Evolutionary conservation across 37 sponge, comb jelly and placozoan genomes (phyloP), one percentile per base, ranked within the genome.

Genomic region (Geodia barretti): DNA sequence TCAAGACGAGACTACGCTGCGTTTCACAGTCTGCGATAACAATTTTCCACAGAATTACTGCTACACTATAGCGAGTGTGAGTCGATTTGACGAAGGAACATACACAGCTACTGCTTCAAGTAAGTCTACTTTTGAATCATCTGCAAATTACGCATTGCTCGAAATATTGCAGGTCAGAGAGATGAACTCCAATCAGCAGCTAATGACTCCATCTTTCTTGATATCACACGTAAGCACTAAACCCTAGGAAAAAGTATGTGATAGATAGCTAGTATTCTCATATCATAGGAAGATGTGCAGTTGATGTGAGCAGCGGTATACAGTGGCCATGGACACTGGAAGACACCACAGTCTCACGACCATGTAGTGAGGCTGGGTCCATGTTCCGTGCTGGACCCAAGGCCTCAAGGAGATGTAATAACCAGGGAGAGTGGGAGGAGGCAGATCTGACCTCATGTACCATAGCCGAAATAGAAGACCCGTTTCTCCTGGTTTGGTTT

Each of bases 401-500:
- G 34, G 72, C 40, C 41, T 35, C 72, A 38, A 31, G 72, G 26
- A 3, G n/a, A 1, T 72, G 72, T 41, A 8, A 7, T 4, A 41
- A 8, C 2, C 24, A 40, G 24, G 72, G 72, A 72, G 26, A 38
- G 1, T 72, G 72, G 72, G 72, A 23, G 1, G 72, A 72, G 72
- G 42, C 42, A 37, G 72, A 72, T 23, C 40, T 72, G 11, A 72
- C 42, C 4, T 35, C 40, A 19, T 72, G 72, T 40, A 41, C 72
- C 42, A 19, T 72, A 41, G 14, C 54, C 7, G 54, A 47, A 14
- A 47, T 47, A 7, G 61, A 47, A 30, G 60, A 7, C 30, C 60
- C 76, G 30, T 75, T 75, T 23, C 33, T 35, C 21, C 76, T 75
- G 43, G 34, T 60, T 2, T 75, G 76, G 76, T 59, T 75, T 75